phyloP scores from a whole-genome alignment of 2,888 invertebrate genomes.

The Yponomeuta cagnagella region DNA sequence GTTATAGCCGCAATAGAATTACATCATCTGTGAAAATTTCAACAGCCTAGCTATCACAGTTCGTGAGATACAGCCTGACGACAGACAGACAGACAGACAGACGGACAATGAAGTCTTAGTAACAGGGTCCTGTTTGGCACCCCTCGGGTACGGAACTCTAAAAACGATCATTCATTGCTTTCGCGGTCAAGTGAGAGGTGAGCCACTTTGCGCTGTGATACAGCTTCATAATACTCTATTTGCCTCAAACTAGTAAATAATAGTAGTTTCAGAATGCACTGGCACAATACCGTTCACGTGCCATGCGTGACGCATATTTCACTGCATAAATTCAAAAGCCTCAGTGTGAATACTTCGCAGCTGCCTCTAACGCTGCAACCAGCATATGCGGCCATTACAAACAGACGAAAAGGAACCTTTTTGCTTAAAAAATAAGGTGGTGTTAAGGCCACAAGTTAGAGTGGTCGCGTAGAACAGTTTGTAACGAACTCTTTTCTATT shows the following conservation, averaged over 20 bases:
- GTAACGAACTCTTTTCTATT: conserved; percentile 1
- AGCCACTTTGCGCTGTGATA: no score
- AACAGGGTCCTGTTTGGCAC: no score
- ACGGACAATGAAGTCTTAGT: no score
- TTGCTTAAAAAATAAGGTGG: neutral
- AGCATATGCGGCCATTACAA: neutral
- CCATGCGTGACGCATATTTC: conserved; percentile 12
- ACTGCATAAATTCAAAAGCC: conserved; percentile 10
- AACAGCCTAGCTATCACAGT: no score
- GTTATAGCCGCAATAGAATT: no score
- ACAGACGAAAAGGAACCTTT: neutral
- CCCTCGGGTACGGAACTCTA: no score
- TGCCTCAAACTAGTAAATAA: neutral
- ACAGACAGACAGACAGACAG: no score
- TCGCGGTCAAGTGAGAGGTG: no score
- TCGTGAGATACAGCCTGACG: no score
- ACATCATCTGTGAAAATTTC: no score
- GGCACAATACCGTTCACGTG: neutral
- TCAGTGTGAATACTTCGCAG: conserved; percentile 3
- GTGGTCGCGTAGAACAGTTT: neutral
- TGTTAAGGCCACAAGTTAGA: neutral
- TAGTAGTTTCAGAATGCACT: neutral
- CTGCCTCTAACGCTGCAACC: conserved; percentile 1
- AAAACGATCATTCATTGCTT: no score
- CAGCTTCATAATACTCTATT: neutral